Base-by-base conservation (phyloP, 53 echinoderm and acorn worm genomes). In the Echinarachnius parma region DNA sequence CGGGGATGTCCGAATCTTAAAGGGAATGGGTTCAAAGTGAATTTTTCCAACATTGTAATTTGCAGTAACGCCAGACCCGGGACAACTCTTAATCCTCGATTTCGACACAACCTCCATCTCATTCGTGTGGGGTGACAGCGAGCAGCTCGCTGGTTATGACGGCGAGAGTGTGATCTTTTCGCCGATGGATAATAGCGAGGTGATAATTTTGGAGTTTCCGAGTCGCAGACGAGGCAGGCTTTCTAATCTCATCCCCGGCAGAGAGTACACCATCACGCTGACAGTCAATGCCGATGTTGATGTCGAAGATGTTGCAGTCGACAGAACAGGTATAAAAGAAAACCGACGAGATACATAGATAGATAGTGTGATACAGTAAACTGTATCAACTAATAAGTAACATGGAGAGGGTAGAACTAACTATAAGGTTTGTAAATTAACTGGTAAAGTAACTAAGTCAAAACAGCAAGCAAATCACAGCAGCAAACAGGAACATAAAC, bases 61-160 rank as follows among this genome's bases (percentile, higher is more conserved):
- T 24, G 5, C 46, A 56, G 66, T 46, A 5, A 66, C 48, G 4
- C 66, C 66, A 18, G 46, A 26, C 5, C 46, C 66, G 9, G 66
- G 66, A 1, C 28, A 66, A 20, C 45, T 66, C 28, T n/a, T 46
- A 7, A 30, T 66, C 46, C 19, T 66, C 1, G 47, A 2, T 0
- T 14, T n/a, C n/a, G 26, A 26, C 4, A 29, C 1, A 9, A 48
- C 16, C 48, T 27, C n/a, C 48, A 66, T 66, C 28, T 10, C 16
- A 3, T 66, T 66, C 24, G 28, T 46, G n/a, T 66, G 48, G 48
- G 66, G 66, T 9, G 62, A 62, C 26, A 62, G 62, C 19, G 25
- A 15, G 10, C 3, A 23, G 15, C 22, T 34, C 14, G n/a, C 66
- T 28, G 66, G 66, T 15, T 46, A 46, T 14, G 48, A 4, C 8